Conservation (phyloP, 2,888 invertebrate species). For the Mythimna lalbum region DNA sequence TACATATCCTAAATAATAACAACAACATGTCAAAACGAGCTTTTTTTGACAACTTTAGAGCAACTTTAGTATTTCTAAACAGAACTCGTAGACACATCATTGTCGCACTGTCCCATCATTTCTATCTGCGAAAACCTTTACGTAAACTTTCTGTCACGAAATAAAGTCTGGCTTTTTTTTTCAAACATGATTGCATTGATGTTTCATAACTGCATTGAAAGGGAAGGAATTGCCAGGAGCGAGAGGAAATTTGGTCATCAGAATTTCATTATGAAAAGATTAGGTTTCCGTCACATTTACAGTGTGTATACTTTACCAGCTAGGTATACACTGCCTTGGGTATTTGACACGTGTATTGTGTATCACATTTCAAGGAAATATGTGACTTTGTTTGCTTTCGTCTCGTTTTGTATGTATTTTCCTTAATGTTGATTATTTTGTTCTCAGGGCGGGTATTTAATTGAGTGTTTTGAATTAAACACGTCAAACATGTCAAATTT, state of each 20-base stretch:
- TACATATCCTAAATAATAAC: no score
- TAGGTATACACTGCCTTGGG: neutral
- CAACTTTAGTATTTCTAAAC: no score
- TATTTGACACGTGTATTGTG: conserved; percentile 5
- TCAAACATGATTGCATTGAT: conserved; percentile 24
- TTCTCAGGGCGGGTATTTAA: no score
- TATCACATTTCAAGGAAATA: conserved; percentile 15
- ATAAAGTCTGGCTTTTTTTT: conserved; percentile 1
- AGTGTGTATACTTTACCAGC: no score
- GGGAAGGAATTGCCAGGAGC: conserved; percentile 23
- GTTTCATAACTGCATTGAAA: conserved; percentile 32
- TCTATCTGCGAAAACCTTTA: neutral
- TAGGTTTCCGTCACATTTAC: conserved; percentile 40
- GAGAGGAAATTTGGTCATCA: conserved; percentile 42
- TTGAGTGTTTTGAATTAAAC: no score
- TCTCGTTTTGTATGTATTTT: conserved; percentile 5
- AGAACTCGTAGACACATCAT: neutral
- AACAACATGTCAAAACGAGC: no score
- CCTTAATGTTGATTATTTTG: neutral
- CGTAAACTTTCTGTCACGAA: neutral
- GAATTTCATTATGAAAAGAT: conserved; percentile 52
- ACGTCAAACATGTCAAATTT: no score
- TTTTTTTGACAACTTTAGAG: no score
- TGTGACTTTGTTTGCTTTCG: neutral
- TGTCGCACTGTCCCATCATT: neutral